Base-by-base conservation (phyloP, 2,797 vertebrate species). In the Dromococcyx pavoninus region DNA sequence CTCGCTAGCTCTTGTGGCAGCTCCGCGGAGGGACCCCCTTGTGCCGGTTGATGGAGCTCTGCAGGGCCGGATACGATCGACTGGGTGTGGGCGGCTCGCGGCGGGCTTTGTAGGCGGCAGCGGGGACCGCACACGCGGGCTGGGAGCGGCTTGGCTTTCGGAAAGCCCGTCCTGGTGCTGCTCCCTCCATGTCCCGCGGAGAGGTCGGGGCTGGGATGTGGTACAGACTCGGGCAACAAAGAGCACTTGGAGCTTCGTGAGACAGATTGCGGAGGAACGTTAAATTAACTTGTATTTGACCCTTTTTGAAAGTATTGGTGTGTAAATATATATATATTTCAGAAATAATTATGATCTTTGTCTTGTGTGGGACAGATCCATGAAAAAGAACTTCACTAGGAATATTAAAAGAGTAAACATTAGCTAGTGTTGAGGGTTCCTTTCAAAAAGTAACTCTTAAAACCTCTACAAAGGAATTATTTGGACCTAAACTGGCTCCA, bases 81-180 rank as follows among this genome's bases (percentile, higher is more conserved):
- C 7, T 32, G 77, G 14, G 15, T 9, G 0, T 2, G 57, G 46
- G 79, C 9, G 12, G 3, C 27, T 70, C 58, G 0, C 23, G 18
- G 48, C 3, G 51, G 19, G 0, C 57, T 89, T 43, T 39, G 0
- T 4, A 13, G 16, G 3, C 17, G 1, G 65, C 53, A 3, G 5
- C 3, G 4, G 65, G 10, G 11, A 48, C 30, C 18, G 54, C 37
- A 0, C 30, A 1, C 11, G 1, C 43, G 61, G 78, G 16, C 76
- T 11, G 2, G 24, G 78, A 30, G 13, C 22, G 6, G 1, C 62
- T 41, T 7, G 7, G 57, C 5, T 44, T 28, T 19, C 27, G 3
- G 3, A 10, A 11, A 30, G 65, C 14, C 17, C 46, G 46, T 46
- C 46, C 46, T 22, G 46, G 10, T 22, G 44, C 44, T 19, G 44